A percentile compares a stretch with the other conserved stretches of the same genome.
Conservation (phyloP, 2,113 vertebrate species). For the Hyla sarda region DNA sequence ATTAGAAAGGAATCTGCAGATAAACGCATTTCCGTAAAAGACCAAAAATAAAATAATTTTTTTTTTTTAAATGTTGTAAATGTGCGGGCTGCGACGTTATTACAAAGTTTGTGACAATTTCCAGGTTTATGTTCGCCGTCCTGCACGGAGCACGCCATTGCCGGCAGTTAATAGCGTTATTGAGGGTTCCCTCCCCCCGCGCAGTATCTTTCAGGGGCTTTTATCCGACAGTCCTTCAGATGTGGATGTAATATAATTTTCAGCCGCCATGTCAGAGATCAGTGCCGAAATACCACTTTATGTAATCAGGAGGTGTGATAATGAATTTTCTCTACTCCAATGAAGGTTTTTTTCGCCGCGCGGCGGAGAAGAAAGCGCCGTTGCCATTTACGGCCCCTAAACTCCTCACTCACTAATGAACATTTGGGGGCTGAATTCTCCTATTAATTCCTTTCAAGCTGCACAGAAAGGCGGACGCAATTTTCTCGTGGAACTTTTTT, state of each 20-base stretch:
- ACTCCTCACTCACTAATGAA: constrained; percentile 20
- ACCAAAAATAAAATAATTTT: no score
- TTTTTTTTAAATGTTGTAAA: no score
- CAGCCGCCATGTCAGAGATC: constrained; percentile 40
- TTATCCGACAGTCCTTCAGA: constrained; percentile 17
- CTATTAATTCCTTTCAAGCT: constrained; percentile 44
- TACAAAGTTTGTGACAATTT: background rate
- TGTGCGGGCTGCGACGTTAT: background rate
- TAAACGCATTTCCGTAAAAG: no score
- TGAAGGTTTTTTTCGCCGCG: constrained; percentile 45
- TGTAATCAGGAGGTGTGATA: constrained; percentile 53
- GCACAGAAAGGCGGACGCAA: constrained; percentile 28
- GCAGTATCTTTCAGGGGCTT: background rate
- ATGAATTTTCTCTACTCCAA: constrained; percentile 59
- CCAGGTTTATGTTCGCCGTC: background rate
- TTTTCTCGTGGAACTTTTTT: constrained; percentile 47
- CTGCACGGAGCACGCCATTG: background rate
- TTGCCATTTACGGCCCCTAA: constrained; percentile 46
- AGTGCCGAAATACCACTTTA: constrained; percentile 47
- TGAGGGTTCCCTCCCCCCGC: background rate
- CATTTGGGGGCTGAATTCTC: constrained; percentile 32
- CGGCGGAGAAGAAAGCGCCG: constrained; percentile 52
- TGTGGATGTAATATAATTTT: constrained; percentile 43
- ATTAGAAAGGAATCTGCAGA: no score
- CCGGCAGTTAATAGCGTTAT: constrained; percentile 11